These are phyloP conservation scores for Luidia sarsii DNA, from an alignment of 53 echinoderm and acorn worm genomes.

Conservation along the genomic window DNA sequence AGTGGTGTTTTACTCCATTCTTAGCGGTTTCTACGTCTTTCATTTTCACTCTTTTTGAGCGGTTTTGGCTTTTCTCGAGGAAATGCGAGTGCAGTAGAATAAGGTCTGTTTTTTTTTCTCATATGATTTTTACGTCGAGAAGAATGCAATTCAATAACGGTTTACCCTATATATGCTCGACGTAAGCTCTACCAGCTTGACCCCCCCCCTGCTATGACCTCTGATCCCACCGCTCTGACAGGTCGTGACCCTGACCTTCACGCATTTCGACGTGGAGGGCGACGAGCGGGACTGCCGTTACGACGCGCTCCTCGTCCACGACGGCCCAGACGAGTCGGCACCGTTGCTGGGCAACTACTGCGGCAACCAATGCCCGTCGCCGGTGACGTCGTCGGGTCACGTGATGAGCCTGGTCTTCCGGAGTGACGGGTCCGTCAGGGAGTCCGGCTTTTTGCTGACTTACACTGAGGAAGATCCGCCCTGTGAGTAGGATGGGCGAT, in stretches of 20 bases:
- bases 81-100: too few relatives aligned
- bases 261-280: constrained; percentile 25
- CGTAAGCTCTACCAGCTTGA: not conserved
- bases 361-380: constrained; percentile 38
- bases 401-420: constrained; percentile 2
- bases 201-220: not conserved
- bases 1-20: too few relatives aligned
- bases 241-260: constrained; percentile 26
- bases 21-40: too few relatives aligned
- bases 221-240: not conserved
- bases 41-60: too few relatives aligned
- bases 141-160: too few relatives aligned
- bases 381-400: constrained; percentile 25
- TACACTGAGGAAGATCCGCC: not conserved
- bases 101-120: too few relatives aligned
- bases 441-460: constrained; percentile 26
- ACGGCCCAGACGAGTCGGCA: constrained; percentile 8
- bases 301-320: constrained; percentile 23
- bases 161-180: too few relatives aligned
- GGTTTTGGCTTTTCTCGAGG: too few relatives aligned
- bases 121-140: too few relatives aligned
- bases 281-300: constrained; percentile 23
- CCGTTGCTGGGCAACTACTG: constrained; percentile 49
- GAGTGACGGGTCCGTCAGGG: constrained; percentile 14
- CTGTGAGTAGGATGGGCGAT: not conserved